A percentile compares a stretch with the other conserved stretches of the same genome.
phyloP scores from a whole-genome alignment of 2,797 vertebrate species.

The Microchirus variegatus region DNA sequence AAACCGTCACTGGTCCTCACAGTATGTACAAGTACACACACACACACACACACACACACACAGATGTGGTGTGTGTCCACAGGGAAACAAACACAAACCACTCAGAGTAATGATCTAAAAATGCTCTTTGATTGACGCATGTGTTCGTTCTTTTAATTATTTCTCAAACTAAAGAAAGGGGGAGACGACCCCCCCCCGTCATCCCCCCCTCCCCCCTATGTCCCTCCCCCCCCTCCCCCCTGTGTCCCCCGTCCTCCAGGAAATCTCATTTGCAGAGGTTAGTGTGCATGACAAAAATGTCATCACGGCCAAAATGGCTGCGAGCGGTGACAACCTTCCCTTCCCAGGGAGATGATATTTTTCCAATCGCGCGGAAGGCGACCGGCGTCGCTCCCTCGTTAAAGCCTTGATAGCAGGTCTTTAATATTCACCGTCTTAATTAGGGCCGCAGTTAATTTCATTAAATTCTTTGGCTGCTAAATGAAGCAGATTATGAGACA shows the following conservation, averaged over 20 bases:
- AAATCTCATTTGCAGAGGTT: conserved; percentile 78
- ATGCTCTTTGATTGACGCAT: conserved; percentile 63
- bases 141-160: conserved; percentile 74
- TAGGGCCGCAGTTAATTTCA: conserved; percentile 99
- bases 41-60: conserved; percentile 5
- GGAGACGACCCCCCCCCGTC: conserved; percentile 23
- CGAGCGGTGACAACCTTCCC: conserved; percentile 85
- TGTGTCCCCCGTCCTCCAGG: neutral
- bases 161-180: conserved; percentile 58
- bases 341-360: conserved; percentile 86
- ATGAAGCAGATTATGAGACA: conserved; percentile 99
- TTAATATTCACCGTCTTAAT: conserved; percentile 99
- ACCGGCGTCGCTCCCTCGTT: conserved; percentile 90
- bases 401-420: conserved; percentile 91
- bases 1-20: too few species aligned
- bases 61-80: conserved; percentile 18
- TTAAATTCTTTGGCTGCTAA: conserved; percentile 99
- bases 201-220: neutral
- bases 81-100: conserved; percentile 5
- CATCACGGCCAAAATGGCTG: conserved; percentile 81
- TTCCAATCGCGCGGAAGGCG: conserved; percentile 83
- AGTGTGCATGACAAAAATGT: conserved; percentile 81
- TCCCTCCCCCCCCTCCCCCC: conserved; percentile 12
- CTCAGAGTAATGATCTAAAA: conserved; percentile 47
- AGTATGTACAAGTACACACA: too few species aligned